Evolutionary conservation across 2,113 vertebrate species (phyloP), one percentile per base, ranked within the genome.

Genomic region (Podarcis cretensis): DNA sequence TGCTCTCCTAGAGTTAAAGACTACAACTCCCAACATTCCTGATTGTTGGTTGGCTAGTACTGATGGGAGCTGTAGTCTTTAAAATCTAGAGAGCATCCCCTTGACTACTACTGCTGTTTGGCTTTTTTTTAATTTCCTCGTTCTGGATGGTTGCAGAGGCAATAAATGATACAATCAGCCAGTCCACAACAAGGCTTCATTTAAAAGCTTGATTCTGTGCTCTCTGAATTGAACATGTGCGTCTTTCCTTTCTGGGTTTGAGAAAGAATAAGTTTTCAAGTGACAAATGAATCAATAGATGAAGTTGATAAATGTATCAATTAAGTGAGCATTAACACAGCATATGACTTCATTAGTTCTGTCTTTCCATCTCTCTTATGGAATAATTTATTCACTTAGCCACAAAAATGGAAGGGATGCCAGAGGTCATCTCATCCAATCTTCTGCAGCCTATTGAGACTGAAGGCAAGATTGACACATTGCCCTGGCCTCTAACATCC

Each of bases 301-400:
- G 77, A 71, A 80, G 85, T 16, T 87, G 85, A 80, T 87, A 81
- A 71, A 87, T 87, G 85, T 87, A 87, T 71, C 77, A 80, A 80
- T 87, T 87, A 79, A 78, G 43, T 80, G 30, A 71, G 85, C 66
- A 80, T 87, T 80, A 87, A 59, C 12, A 37, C 25, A 80, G 85
- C 76, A 87, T 87, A 87, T 87, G 85, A 81, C 77, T 87, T 87
- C 77, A 87, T 87, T 87, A 87, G 85, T 43, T 54, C 21, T 79
- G 85, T 73, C 85, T 81, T 81, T 59, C 76, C 65, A 87, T 71
- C 77, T 81, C n/a, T 37, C 65, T 43, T 37, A 71, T 27, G 69
- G 85, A n/a, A 87, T 80, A 80, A 68, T 54, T 65, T 25, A 71
- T 69, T 80, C 65, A 57, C 40, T 40, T 48, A 48, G 59, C 40